Conservation (phyloP, 2,888 invertebrate species). For the Ditylenchus weischeri region DNA sequence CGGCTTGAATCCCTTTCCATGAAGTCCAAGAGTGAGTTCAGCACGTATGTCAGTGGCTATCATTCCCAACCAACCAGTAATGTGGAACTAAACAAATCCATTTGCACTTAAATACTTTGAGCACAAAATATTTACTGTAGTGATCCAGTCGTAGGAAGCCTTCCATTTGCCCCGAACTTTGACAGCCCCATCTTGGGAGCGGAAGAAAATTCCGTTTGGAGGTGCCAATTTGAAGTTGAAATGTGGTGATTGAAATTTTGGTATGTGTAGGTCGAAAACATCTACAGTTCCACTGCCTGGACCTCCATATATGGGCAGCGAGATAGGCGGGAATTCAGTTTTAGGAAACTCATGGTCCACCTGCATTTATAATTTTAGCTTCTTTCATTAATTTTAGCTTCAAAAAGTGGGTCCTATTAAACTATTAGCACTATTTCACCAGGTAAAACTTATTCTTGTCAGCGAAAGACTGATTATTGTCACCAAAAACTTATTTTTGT, state of each 20-base stretch:
- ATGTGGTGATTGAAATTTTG: constrained; percentile 43
- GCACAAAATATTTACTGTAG: constrained; percentile 32
- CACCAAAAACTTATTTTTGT: too few species aligned
- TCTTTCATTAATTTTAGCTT: too few species aligned
- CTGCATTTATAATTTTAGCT: too few species aligned
- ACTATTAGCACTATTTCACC: too few species aligned
- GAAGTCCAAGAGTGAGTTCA: constrained; percentile 36
- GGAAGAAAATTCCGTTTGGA: constrained; percentile 41
- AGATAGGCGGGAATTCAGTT: constrained; percentile 43
- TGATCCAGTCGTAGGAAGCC: constrained; percentile 41
- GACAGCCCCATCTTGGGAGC: constrained; percentile 41
- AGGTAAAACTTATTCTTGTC: too few species aligned
- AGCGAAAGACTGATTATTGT: too few species aligned
- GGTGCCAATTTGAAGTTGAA: constrained; percentile 37
- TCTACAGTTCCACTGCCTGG: constrained; percentile 37
- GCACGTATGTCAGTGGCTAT: constrained; percentile 42
- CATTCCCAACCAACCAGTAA: constrained; percentile 47
- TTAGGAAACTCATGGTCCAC: constrained; percentile 50
- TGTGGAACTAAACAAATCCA: constrained; percentile 34
- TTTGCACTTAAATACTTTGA: not conserved
- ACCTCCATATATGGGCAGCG: constrained; percentile 42
- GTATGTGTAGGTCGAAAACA: constrained; percentile 41
- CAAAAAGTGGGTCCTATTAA: too few species aligned
- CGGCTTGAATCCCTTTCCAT: constrained; percentile 40
- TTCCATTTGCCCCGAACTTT: constrained; percentile 46